Conservation (phyloP, 2,888 invertebrate species). For the Sphaeridia pumilis region DNA sequence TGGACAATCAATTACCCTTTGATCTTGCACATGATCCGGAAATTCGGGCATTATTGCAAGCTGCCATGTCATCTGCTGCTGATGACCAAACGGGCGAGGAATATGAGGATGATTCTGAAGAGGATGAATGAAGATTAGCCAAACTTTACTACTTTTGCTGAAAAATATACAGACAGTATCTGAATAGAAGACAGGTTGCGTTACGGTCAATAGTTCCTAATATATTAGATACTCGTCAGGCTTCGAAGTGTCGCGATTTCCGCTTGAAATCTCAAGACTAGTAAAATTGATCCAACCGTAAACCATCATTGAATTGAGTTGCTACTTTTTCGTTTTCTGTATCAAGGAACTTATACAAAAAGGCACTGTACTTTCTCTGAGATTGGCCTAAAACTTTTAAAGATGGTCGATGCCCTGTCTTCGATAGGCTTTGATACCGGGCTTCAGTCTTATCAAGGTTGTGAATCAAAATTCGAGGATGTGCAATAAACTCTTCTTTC, state of each 20-base stretch:
- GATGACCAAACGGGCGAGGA: constrained; percentile 19
- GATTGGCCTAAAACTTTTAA: not conserved
- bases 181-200: too few relatives aligned
- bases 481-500: not conserved
- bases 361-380: not conserved
- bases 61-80: not conserved
- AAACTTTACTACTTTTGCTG: not conserved
- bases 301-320: too few relatives aligned
- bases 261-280: too few relatives aligned
- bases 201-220: too few relatives aligned
- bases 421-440: not conserved
- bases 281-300: too few relatives aligned
- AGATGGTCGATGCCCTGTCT: not conserved
- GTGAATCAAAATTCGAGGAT: not conserved
- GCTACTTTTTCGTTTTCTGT: not conserved
- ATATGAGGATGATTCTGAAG: constrained; percentile 17
- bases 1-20: constrained; percentile 45
- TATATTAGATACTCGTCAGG: too few relatives aligned
- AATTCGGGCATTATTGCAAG: constrained; percentile 38
- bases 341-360: not conserved
- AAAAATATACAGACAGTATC: too few relatives aligned
- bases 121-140: constrained; percentile 5
- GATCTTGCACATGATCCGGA: constrained; percentile 46
- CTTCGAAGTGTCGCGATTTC: too few relatives aligned
- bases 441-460: not conserved